A percentile compares a stretch with the other conserved stretches of the same genome.
Evolutionary conservation across 2,797 vertebrate genomes (phyloP).

Genomic region (Clarias fuscus): DNA sequence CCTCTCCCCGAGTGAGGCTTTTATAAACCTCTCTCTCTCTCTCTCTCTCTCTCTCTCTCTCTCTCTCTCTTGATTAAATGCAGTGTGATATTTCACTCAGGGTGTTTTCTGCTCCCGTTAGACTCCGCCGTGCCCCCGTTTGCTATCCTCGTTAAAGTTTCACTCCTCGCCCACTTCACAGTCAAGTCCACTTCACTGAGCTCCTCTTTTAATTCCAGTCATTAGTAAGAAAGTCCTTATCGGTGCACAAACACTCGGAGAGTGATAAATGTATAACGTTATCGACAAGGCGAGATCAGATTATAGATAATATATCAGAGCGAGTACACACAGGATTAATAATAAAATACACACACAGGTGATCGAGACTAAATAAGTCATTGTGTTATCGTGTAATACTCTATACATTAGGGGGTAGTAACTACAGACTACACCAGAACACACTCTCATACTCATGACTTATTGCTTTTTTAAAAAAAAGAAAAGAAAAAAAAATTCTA

Average conservation of each 20-base stretch:
- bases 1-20: not conserved
- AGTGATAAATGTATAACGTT: not conserved
- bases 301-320: not conserved
- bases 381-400: not conserved
- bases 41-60: not conserved
- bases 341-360: not conserved
- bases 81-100: not conserved
- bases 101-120: conserved; percentile 21
- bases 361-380: not conserved
- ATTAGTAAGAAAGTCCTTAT: not conserved
- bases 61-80: not conserved
- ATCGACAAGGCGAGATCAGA: not conserved
- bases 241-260: too few species aligned
- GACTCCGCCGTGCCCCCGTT: not conserved
- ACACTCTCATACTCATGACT: not conserved
- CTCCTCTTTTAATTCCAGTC: not conserved
- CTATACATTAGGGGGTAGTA: not conserved
- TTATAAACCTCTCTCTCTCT: not conserved
- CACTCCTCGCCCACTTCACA: not conserved
- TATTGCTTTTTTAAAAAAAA: too few species aligned
- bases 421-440: not conserved
- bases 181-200: not conserved
- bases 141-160: conserved; percentile 15
- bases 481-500: too few species aligned
- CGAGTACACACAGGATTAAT: not conserved